These are phyloP conservation scores for Platichthys stellatus DNA, from an alignment of 2,113 vertebrate species.

Conservation along the genomic window DNA sequence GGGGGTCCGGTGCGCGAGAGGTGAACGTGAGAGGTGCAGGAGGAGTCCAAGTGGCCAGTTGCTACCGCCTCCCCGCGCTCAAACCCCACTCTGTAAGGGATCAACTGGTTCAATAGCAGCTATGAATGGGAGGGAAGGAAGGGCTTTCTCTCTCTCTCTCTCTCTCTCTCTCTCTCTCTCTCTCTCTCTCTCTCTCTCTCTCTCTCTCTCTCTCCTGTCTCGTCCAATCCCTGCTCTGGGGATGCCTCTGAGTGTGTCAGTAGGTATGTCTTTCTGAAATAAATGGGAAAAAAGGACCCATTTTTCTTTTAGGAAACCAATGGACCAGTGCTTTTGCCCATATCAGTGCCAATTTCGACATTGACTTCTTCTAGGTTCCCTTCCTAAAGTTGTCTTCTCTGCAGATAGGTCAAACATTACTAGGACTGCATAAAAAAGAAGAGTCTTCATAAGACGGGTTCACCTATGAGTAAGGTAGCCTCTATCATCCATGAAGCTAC, in stretches of 20 bases:
- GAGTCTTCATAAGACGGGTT: too few relatives aligned
- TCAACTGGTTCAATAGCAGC: conserved; percentile 32
- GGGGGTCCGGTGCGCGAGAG: not conserved
- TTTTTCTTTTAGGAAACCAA: not conserved
- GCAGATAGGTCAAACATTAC: not conserved
- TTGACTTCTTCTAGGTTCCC: not conserved
- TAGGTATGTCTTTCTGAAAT: conserved; percentile 26
- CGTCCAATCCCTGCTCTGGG: conserved; percentile 38
- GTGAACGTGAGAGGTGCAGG: conserved; percentile 17
- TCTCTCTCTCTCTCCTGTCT: conserved; percentile 1
- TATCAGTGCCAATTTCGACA: not conserved
- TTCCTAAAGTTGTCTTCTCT: not conserved
- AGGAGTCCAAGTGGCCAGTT: conserved; percentile 39
- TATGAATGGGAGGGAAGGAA: conserved; percentile 28
- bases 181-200: conserved; percentile 4
- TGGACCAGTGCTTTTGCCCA: not conserved
- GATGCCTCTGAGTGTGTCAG: conserved; percentile 51
- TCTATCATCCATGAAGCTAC: not conserved
- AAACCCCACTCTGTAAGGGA: conserved; percentile 13
- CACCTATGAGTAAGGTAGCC: too few relatives aligned
- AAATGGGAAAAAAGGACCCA: not conserved
- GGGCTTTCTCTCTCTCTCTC: conserved; percentile 3
- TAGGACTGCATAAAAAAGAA: not conserved
- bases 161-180: conserved; percentile 9
- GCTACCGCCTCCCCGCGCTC: conserved; percentile 38